Evolutionary conservation across 2,888 invertebrate species (phyloP).

Genomic region (Oasisia sp.): DNA sequence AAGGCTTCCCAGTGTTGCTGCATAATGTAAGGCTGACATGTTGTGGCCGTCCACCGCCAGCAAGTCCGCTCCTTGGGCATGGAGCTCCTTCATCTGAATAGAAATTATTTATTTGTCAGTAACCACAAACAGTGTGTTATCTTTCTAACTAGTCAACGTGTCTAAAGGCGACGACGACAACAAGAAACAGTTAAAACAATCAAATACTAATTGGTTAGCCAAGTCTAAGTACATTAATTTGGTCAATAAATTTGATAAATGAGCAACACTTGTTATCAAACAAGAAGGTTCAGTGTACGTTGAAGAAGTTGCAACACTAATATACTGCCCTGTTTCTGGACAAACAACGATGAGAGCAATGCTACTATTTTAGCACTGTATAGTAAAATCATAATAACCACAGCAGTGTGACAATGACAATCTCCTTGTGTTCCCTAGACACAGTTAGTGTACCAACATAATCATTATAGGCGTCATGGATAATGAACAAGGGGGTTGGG

Average conservation of each 20-base stretch:
- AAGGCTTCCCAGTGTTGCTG: slow-evolving; percentile 87
- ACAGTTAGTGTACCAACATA: not conserved
- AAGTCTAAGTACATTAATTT: not conserved
- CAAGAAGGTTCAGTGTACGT: not conserved
- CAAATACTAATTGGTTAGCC: not conserved
- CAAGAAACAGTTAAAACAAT: not conserved
- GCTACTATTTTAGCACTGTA: not conserved
- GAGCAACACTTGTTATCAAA: not conserved
- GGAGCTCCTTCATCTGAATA: slow-evolving; percentile 81
- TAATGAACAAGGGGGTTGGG: no score
- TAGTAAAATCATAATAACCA: not conserved
- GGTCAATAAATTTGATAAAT: not conserved
- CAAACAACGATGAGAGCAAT: not conserved
- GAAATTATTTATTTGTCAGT: not conserved
- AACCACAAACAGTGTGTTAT: not conserved
- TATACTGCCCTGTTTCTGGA: not conserved
- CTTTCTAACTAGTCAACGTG: not conserved
- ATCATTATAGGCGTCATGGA: not conserved
- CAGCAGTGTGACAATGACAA: not conserved
- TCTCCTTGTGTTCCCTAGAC: not conserved
- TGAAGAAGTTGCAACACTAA: not conserved
- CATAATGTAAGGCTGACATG: slow-evolving; percentile 90
- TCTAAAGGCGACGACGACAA: not conserved
- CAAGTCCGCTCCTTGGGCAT: slow-evolving; percentile 75
- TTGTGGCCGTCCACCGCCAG: slow-evolving; percentile 69